A percentile compares a stretch with the other conserved stretches of the same genome.
These are phyloP conservation scores for Gymnobelideus leadbeateri DNA, from an alignment of 2,113 vertebrate genomes.

Conservation along the genomic window DNA sequence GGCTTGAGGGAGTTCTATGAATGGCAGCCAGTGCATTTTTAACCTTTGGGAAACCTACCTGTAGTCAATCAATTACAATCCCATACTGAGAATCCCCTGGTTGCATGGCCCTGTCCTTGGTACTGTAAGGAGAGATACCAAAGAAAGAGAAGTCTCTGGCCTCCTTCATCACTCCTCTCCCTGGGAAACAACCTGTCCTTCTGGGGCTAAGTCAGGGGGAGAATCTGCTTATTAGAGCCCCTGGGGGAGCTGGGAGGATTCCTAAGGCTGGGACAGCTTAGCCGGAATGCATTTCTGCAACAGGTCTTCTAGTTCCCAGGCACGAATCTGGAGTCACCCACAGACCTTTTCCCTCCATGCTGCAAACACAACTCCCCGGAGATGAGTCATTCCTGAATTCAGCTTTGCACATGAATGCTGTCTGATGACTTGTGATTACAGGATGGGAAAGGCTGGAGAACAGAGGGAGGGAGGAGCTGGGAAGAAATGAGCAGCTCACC, in stretches of 20 bases:
- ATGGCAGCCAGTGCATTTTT: not conserved
- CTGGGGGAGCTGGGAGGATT: not conserved
- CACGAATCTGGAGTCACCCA: not conserved
- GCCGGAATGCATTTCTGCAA: not conserved
- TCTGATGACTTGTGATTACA: not conserved
- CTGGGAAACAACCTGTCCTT: not conserved
- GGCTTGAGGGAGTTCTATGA: not conserved
- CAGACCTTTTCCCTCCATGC: not conserved
- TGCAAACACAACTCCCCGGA: not conserved
- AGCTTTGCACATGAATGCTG: conserved; percentile 1
- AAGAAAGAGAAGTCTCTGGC: not conserved
- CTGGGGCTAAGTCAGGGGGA: not conserved
- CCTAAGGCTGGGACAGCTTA: not conserved
- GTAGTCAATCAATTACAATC: not conserved
- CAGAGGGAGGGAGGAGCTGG: not conserved
- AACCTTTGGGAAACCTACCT: not conserved
- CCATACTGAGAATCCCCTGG: not conserved
- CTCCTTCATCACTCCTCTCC: not conserved
- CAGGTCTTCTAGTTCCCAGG: not conserved
- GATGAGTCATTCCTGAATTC: not conserved
- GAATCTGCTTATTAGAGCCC: not conserved
- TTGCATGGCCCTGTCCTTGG: not conserved
- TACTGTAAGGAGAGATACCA: not conserved
- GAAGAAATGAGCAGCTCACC: not conserved
- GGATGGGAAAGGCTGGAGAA: not conserved